A percentile compares a stretch with the other conserved stretches of the same genome.
These are phyloP conservation scores for Cephus spinipes DNA, from an alignment of 2,888 invertebrate species.

Conservation along the genomic window DNA sequence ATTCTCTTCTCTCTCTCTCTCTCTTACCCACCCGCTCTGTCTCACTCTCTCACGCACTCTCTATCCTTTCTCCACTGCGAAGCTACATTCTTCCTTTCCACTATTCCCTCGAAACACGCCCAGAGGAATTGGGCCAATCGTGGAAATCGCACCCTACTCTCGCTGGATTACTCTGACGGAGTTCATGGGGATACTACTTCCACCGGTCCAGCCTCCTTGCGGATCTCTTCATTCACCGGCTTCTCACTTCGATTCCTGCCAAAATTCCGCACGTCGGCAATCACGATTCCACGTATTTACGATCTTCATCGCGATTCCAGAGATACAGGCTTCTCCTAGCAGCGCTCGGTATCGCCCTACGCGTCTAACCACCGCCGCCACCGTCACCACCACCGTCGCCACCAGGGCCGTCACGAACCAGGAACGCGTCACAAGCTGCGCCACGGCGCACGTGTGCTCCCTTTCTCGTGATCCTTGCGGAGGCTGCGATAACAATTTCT, in stretches of 20 bases:
- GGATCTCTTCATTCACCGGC: too few relatives aligned
- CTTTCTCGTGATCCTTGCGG: background rate
- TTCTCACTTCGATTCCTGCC: too few relatives aligned
- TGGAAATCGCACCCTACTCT: background rate
- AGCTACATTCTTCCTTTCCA: background rate
- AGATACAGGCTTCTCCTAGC: background rate
- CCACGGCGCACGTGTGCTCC: background rate
- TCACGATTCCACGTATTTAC: too few relatives aligned
- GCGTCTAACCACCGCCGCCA: background rate
- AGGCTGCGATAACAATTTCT: background rate
- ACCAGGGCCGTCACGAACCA: background rate
- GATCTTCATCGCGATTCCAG: too few relatives aligned
- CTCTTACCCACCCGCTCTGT: background rate
- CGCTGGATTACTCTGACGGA: background rate
- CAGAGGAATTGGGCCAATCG: background rate
- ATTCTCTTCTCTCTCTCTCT: conserved; percentile 10
- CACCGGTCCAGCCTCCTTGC: too few relatives aligned
- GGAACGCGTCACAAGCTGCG: background rate
- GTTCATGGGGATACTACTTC: too few relatives aligned
- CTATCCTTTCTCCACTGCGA: too few relatives aligned
- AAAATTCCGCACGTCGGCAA: too few relatives aligned
- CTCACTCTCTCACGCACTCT: background rate
- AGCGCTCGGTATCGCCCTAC: background rate
- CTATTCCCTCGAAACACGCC: background rate
- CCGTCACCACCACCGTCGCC: too few relatives aligned